phyloP scores from a whole-genome alignment of 2,888 invertebrate genomes.

The Galeopsomyia nigrocyanea region DNA sequence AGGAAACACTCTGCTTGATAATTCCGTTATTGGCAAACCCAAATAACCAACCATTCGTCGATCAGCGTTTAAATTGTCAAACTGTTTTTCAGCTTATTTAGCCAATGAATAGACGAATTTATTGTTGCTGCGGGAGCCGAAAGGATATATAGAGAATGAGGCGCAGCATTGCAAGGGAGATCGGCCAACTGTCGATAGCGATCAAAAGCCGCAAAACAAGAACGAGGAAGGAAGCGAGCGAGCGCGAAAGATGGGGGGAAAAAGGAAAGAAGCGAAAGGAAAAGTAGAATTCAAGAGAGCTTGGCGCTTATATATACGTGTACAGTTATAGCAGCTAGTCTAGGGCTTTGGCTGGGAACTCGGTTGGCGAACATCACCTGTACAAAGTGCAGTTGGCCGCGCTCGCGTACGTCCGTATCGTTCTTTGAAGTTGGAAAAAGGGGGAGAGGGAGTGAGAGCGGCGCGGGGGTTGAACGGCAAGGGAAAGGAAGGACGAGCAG shows the following conservation, averaged over 20 bases:
- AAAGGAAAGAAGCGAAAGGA: background rate
- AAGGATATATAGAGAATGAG: background rate
- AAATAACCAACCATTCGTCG: constrained; percentile 11
- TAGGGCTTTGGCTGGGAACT: constrained; percentile 15
- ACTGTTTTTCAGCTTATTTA: too few species aligned
- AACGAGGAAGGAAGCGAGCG: background rate
- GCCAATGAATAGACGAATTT: too few species aligned
- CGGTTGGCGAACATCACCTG: constrained; percentile 45
- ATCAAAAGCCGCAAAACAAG: background rate
- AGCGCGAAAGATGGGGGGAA: background rate
- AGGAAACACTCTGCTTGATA: constrained; percentile 38
- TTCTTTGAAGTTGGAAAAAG: constrained; percentile 43
- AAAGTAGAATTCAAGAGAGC: background rate
- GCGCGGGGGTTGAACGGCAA: constrained; percentile 19
- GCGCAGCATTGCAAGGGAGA: background rate
- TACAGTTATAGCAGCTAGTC: too few species aligned
- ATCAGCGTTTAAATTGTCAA: background rate
- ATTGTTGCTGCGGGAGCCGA: background rate
- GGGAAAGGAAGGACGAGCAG: constrained; percentile 29
- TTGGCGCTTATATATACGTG: too few species aligned
- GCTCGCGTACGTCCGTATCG: constrained; percentile 4
- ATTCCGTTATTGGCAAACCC: constrained; percentile 35
- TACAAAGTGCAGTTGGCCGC: constrained; percentile 43
- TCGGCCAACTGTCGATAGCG: background rate
- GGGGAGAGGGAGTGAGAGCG: constrained; percentile 9